Conservation (phyloP, 2,113 vertebrate genomes). For the Stercorarius parasiticus region DNA sequence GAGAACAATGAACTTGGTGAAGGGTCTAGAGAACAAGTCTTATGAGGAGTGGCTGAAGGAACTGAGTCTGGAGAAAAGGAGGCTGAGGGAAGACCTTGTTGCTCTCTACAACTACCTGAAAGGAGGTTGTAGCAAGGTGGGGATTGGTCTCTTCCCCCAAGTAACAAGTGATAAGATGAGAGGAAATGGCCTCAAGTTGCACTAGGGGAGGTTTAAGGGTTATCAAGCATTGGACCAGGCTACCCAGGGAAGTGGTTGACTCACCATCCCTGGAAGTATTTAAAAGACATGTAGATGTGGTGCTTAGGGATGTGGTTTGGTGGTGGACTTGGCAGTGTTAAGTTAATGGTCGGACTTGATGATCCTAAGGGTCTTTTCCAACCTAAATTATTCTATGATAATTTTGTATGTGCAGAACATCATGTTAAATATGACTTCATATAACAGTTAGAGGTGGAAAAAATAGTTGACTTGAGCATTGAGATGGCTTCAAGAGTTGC, state of each 20-base stretch:
- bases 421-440: not conserved
- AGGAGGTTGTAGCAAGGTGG: not conserved
- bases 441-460: not conserved
- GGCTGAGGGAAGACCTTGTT: accelerated
- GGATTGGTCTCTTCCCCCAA: not conserved
- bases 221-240: not conserved
- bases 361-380: not conserved
- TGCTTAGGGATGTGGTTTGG: not conserved
- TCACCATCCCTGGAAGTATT: not conserved
- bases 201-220: not conserved
- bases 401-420: not conserved
- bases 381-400: not conserved
- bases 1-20: not conserved
- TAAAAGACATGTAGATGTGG: accelerated
- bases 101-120: not conserved
- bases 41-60: not conserved
- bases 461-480: not conserved
- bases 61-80: not conserved
- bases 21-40: not conserved
- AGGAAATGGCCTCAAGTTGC: not conserved
- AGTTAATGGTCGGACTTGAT: not conserved
- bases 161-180: not conserved
- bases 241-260: not conserved
- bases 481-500: not conserved
- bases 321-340: not conserved